Base-by-base conservation (phyloP, 2,888 invertebrate species). In the Hirtodrosophila histrioides region DNA sequence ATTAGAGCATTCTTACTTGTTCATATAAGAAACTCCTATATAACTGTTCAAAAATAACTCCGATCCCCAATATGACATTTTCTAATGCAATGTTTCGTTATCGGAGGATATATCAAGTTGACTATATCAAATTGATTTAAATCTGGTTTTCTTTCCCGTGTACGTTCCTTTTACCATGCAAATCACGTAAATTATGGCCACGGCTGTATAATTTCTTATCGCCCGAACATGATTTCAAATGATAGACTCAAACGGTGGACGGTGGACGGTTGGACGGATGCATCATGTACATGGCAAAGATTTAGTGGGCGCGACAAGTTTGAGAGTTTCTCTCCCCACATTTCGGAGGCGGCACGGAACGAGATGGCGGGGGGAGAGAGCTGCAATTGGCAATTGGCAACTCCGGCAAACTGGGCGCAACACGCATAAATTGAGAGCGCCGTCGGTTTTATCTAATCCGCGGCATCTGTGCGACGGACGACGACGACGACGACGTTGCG, bases 271-370 rank as follows among this genome's bases (percentile, higher is more conserved):
- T 7, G 50, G 11, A 27, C 33, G 17, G 6, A 9, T 31, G 31
- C 31, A 31, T 17, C 17, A 9, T 31, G 4, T 8, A 31, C 8
- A 31, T 7, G 10, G 27, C 39, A 65, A 31, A 78, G 70, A 75
- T 85, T 81, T 85, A 82, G 88, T 86, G 83, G 88, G 79, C 88
- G 82, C 88, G 82, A 88, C 88, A 86, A 88, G 83, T 87, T 87
- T 64, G 40, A 70, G 69, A 70, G 69, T 67, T 53, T 41, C 57
- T 23, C 37, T 12, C 27, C 17, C 17, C 17, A 17, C 17, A 17
- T 17, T 17, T 17, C 17, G 17, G 17, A 17, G 17, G 17, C 17
- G 17, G 17, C 1, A 17, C 17, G 17, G 17, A 2, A 17, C 17
- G 27, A 41, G 12, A 9, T 9, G 8, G 11, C n/a, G n/a, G 48